Evolutionary conservation across 2,888 invertebrate genomes (phyloP), one percentile per base, ranked within the genome.

Genomic region (Ophion obscuratus): DNA sequence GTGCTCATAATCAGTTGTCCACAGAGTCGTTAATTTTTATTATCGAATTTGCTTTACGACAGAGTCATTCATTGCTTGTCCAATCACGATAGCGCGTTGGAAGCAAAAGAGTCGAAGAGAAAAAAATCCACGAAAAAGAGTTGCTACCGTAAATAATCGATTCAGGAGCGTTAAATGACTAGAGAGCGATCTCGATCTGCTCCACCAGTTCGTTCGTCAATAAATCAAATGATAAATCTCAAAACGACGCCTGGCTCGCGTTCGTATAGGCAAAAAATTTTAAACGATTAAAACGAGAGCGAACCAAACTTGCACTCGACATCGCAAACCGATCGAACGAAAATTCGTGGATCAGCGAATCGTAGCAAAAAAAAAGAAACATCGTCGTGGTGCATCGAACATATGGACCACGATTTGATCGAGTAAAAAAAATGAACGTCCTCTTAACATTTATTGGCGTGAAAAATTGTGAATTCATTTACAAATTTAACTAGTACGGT

Each of bases 361-460:
- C 44, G n/a, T 7, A 24, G 62, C 31, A 66, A 64, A 53, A 24
- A 53, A 44, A 67, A 40, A 10, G 24, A 57, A 57, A 62, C 0
- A 24, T 40, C 3, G 11, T n/a, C 31, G 66, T 31, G 31, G 27
- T 53, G 73, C 59, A 31, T 66, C 36, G 61, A 67, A 82, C 27
- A 53, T 61, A 67, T 53, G 44, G 36, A 76, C 59, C 36, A 81
- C 73, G 14, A 71, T 75, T 84, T 83, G 73, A 81, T 84, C 86
- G 80, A 79, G 88, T 89, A 88, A 85, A 87, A 88, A 89, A 89
- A 88, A 90, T 89, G 88, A 89, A 89, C 83, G 86, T 88, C 86
- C 84, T 82, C 86, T 88, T 83, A 86, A 84, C 87, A 85, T 89
- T 89, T 89, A 89, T 90, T 89, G 80, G 87, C 88, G 85, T 90